Conservation (phyloP, 2,113 vertebrate species). For the Lynx canadensis region DNA sequence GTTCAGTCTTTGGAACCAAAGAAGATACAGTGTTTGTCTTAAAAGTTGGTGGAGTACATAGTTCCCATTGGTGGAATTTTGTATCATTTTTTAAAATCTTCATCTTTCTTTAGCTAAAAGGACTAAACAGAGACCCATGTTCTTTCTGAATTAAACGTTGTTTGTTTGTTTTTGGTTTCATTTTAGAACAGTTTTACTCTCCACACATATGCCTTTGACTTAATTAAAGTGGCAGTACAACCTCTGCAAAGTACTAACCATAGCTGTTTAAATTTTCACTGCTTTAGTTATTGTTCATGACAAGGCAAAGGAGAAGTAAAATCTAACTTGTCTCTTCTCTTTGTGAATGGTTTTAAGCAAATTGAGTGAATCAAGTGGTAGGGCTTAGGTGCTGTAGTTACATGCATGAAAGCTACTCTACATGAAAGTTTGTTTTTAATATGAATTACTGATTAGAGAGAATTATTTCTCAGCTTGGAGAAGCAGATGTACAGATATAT, state of each 20-base stretch:
- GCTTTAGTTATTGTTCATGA: neutral
- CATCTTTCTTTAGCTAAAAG: conserved; percentile 5
- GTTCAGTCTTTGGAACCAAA: conserved; percentile 21
- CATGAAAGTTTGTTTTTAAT: conserved; percentile 2
- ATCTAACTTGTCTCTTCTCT: neutral
- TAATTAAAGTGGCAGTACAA: conserved; percentile 41
- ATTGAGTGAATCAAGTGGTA: neutral
- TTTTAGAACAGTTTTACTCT: conserved; percentile 20
- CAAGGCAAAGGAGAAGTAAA: conserved; percentile 27
- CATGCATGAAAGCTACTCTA: neutral
- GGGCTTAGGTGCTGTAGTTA: neutral
- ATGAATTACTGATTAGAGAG: neutral
- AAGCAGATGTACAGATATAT: neutral
- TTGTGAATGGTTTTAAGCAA: conserved; percentile 29
- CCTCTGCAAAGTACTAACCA: conserved; percentile 25
- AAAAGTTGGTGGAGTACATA: neutral
- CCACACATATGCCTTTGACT: conserved; percentile 1
- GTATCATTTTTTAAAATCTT: neutral
- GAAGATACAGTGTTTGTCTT: neutral
- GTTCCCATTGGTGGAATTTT: neutral
- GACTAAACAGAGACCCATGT: neutral
- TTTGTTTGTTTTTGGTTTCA: neutral
- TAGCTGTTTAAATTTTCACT: conserved; percentile 11
- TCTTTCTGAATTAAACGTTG: conserved; percentile 25
- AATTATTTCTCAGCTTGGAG: conserved; percentile 4